phyloP scores from a whole-genome alignment of 35 echinoderm and acorn worm genomes.

The Apostichopus californicus region DNA sequence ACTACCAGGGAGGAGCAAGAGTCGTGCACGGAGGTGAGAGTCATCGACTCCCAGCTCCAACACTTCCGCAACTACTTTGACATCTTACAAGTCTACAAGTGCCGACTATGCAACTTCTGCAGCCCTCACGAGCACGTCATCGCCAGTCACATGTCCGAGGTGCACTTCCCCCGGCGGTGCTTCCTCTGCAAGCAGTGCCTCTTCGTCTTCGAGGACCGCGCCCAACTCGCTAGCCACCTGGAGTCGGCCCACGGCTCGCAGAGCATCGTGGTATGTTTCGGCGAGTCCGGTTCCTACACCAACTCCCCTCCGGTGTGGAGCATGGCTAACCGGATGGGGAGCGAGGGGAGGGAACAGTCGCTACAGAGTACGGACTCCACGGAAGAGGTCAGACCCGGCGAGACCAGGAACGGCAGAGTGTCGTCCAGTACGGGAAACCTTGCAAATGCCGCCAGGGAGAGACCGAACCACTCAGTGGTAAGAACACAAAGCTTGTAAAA shows the following conservation, averaged over 20 bases:
- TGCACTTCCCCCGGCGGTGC: slow-evolving; percentile 88
- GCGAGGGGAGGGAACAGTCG: slow-evolving; percentile 64
- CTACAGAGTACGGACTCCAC: slow-evolving; percentile 61
- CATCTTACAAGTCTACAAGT: slow-evolving; percentile 93
- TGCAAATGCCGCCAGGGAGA: slow-evolving; percentile 63
- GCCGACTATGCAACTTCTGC: slow-evolving; percentile 92
- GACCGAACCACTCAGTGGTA: slow-evolving; percentile 12
- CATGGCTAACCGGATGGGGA: slow-evolving; percentile 37
- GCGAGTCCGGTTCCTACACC: slow-evolving; percentile 62
- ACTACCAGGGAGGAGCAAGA: slow-evolving; percentile 62
- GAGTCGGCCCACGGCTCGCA: slow-evolving; percentile 87
- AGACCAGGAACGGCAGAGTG: slow-evolving; percentile 76
- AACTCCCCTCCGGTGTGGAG: slow-evolving; percentile 60
- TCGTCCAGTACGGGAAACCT: slow-evolving; percentile 94
- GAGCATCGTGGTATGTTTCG: slow-evolving; percentile 83
- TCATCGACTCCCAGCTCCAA: slow-evolving; percentile 98
- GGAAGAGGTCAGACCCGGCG: slow-evolving; percentile 64
- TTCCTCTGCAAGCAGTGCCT: slow-evolving; percentile 98
- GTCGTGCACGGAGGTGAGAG: slow-evolving; percentile 86
- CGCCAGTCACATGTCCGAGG: slow-evolving; percentile 99
- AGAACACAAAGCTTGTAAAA: background rate
- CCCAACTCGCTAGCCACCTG: slow-evolving; percentile 87
- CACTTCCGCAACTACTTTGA: slow-evolving; percentile 98
- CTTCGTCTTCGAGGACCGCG: slow-evolving; percentile 93
- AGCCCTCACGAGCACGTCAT: slow-evolving; percentile 98